A percentile compares a stretch with the other conserved stretches of the same genome.
phyloP scores from a whole-genome alignment of 2,113 vertebrate species.

The Lamprotornis superbus region DNA sequence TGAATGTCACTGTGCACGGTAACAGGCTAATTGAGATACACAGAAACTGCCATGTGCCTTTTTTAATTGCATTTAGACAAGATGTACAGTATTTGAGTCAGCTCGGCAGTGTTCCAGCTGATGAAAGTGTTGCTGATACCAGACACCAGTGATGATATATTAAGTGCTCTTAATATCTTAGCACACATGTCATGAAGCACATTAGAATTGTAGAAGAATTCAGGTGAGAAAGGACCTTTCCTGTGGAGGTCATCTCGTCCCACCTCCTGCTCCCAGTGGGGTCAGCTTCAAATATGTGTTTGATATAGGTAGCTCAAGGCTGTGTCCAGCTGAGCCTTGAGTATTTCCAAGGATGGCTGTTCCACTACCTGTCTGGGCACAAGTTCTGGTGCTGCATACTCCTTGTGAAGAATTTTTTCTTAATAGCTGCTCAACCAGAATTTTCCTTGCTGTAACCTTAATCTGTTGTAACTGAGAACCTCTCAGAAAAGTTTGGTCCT shows the following conservation, averaged over 20 bases:
- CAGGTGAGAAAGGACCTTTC: slow-evolving; percentile 32
- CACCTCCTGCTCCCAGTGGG: neutral
- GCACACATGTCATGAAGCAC: neutral
- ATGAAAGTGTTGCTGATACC: slow-evolving; percentile 24
- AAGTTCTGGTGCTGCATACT: neutral
- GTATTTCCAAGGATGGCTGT: neutral
- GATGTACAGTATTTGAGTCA: slow-evolving; percentile 45
- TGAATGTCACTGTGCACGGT: neutral
- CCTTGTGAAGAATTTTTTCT: neutral
- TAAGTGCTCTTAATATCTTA: slow-evolving; percentile 19
- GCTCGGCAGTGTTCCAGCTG: slow-evolving; percentile 2
- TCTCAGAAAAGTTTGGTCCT: neutral
- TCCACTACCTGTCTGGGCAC: neutral
- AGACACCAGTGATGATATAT: slow-evolving; percentile 40
- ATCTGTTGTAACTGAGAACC: neutral
- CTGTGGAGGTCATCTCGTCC: neutral
- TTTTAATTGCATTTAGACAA: slow-evolving; percentile 38
- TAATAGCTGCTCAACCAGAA: neutral
- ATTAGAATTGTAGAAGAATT: neutral
- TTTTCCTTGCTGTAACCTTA: neutral
- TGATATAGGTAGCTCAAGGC: neutral
- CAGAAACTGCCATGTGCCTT: neutral
- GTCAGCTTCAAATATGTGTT: neutral
- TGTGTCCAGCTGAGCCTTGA: neutral
- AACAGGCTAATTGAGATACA: slow-evolving; percentile 37